Percentiles rank a stretch among this genome's conserved stretches.
Conservation (phyloP, 1,140 invertebrate genomes). For the Metopolophium dirhodum region DNA sequence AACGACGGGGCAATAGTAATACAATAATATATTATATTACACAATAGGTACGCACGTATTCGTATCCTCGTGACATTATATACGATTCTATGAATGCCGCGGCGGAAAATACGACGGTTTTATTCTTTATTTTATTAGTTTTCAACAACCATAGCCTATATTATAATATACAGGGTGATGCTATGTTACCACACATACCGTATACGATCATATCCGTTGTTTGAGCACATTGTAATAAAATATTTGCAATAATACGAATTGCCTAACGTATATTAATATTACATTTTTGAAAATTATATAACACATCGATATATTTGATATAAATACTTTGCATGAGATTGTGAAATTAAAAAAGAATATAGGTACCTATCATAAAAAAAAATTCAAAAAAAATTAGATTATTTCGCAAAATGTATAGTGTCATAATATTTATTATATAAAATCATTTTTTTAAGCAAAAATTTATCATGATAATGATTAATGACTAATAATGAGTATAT, state of each 20-base stretch:
- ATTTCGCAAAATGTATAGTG: not conserved
- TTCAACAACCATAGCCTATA: not conserved
- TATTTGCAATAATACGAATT: not conserved
- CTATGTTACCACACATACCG: not conserved
- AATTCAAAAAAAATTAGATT: not conserved
- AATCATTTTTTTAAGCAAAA: not conserved
- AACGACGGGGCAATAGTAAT: not conserved
- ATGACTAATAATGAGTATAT: not conserved
- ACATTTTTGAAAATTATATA: not conserved
- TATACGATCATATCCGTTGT: not conserved
- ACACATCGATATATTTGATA: not conserved
- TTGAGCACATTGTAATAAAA: not conserved
- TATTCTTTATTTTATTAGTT: not conserved
- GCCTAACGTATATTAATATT: not conserved
- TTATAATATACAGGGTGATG: not conserved
- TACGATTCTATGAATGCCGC: not conserved
- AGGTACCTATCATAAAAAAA: not conserved
- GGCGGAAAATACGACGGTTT: not conserved
- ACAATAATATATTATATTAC: not conserved
- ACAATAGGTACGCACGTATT: not conserved
- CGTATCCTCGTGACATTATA: not conserved
- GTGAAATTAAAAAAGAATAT: not conserved
- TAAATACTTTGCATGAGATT: not conserved
- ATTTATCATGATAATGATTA: not conserved
- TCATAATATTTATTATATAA: conserved; percentile 3